Base-by-base conservation (phyloP, 2,888 invertebrate species). In the Agrochola macilenta region DNA sequence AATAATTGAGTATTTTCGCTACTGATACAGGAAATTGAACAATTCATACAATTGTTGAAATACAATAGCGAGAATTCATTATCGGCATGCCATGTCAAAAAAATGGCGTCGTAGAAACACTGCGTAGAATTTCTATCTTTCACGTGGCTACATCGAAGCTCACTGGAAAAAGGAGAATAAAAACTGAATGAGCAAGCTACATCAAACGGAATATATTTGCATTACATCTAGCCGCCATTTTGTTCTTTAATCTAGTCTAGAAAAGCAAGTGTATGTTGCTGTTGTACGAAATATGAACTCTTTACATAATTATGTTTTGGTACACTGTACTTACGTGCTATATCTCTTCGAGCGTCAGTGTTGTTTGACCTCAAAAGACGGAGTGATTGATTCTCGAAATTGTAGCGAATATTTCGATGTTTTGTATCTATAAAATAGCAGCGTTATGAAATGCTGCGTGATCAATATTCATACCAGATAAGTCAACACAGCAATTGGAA, bases 201-300 rank as follows among this genome's bases (percentile, higher is more conserved):
- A 79, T 35, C 63, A 79, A 79, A 82, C 63, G 39, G 81, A 84
- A 84, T 84, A 82, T 79, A 82, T 82, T 82, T 80, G 63, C 84
- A 84, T 79, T 75, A 75, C 39, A 80, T 80, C 54, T 60, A 58
- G 35, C 63, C 43, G 76, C 76, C 81, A 82, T 82, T 84, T 82
- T 82, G 81, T 54, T 75, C n/a, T 83, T 61, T 66, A 57, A 58
- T 81, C 71, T 82, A 61, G 69, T 83, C 65, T 83, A 79, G 74
- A 52, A 58, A 66, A 49, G 35, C n/a, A 57, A 63, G 57, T 71
- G 57, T 52, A n/a, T 58, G n/a, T 11, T 57, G 20, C 30, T 58
- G n/a, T 11, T 57, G 20, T 35, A 64, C 5, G 12, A 66, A 66
- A 39, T 69, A 54, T 35, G 30, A 1, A 78, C 39, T 54, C 17